Conservation (phyloP, 2,797 vertebrate genomes). For the Pseudochirops corinnae region DNA sequence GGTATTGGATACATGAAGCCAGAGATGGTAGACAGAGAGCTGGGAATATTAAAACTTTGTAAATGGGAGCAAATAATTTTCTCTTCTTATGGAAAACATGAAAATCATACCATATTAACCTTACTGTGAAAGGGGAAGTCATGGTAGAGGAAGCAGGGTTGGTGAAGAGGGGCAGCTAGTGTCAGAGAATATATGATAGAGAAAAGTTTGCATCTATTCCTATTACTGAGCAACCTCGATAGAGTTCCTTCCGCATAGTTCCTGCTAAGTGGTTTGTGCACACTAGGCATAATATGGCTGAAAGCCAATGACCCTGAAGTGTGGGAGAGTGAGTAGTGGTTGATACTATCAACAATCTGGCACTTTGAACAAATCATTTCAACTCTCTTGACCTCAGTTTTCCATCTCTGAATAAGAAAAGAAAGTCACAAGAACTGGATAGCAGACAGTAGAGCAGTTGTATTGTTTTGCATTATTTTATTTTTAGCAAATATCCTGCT, state of each 20-base stretch:
- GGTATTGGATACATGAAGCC: background rate
- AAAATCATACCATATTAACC: background rate
- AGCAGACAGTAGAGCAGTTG: background rate
- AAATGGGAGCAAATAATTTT: background rate
- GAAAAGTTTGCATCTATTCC: background rate
- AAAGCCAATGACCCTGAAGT: background rate
- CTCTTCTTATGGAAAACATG: slow-evolving; percentile 1
- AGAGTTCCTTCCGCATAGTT: background rate
- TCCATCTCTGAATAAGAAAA: background rate
- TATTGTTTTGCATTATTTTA: background rate
- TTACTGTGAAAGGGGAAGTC: background rate
- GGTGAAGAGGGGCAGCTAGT: too few species aligned
- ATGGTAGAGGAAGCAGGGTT: background rate
- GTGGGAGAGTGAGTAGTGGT: background rate
- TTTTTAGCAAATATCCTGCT: background rate
- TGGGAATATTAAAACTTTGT: background rate
- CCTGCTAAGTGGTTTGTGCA: background rate
- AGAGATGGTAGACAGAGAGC: background rate
- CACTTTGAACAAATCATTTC: background rate
- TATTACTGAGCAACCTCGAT: background rate
- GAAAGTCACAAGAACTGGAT: background rate
- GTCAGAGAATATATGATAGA: background rate
- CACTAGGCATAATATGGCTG: background rate
- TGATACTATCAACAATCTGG: background rate
- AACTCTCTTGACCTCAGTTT: background rate